Conservation (phyloP, 2,797 vertebrate genomes). For the Melanotaenia trifasciata region DNA sequence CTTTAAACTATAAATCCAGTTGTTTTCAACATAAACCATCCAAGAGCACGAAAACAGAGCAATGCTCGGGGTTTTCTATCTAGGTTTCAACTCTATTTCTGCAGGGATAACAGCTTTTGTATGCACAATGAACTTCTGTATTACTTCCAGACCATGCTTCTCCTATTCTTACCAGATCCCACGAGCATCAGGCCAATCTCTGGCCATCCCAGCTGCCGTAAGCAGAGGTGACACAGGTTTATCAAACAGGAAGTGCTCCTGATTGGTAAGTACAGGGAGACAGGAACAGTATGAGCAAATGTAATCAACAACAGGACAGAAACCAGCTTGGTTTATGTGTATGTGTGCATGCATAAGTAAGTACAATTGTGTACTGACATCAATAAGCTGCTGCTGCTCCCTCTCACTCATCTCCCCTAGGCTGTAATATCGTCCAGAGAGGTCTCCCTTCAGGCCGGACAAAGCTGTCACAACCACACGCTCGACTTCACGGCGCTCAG, state of each 20-base stretch:
- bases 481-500: constrained; percentile 92
- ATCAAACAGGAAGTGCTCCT: constrained; percentile 97
- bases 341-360: not conserved
- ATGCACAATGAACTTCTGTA: constrained; percentile 2
- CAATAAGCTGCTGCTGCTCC: constrained; percentile 92
- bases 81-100: not conserved
- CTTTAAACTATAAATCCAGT: not conserved
- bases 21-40: not conserved
- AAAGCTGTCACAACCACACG: constrained; percentile 87
- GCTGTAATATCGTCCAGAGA: constrained; percentile 90
- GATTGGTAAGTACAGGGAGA: constrained; percentile 56
- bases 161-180: constrained; percentile 86
- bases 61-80: not conserved
- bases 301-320: constrained; percentile 10
- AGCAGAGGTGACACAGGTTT: constrained; percentile 95
- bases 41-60: not conserved
- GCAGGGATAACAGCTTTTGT: not conserved
- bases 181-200: constrained; percentile 93
- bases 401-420: constrained; percentile 88
- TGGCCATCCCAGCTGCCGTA: constrained; percentile 92
- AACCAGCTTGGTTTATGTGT: not conserved
- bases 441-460: constrained; percentile 88
- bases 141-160: constrained; percentile 4
- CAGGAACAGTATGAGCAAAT: constrained; percentile 31
- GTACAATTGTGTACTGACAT: constrained; percentile 80